phyloP scores from a whole-genome alignment of 2,888 invertebrate genomes.

The Drosophila kanekoi region DNA sequence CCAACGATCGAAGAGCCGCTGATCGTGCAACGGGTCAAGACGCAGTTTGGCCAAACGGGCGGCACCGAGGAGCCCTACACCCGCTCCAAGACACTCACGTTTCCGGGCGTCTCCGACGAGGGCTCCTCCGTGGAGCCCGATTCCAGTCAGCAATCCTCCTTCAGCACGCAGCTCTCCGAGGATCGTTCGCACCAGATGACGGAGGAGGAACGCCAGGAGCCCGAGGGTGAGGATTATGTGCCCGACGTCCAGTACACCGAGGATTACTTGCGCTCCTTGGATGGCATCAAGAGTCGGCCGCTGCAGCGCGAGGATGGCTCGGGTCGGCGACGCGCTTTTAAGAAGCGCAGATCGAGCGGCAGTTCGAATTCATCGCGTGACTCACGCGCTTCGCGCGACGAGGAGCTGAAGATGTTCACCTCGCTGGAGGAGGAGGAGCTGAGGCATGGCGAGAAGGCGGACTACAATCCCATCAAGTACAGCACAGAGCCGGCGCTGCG shows the following conservation, averaged over 20 bases:
- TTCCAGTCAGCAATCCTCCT: constrained; percentile 80
- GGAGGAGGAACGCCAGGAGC: constrained; percentile 87
- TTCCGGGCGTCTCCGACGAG: constrained; percentile 82
- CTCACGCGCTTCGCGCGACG: constrained; percentile 88
- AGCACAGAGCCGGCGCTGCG: constrained; percentile 81
- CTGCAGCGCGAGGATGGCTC: constrained; percentile 88
- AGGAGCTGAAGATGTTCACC: constrained; percentile 88
- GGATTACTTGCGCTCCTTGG: constrained; percentile 87
- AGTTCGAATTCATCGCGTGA: constrained; percentile 87
- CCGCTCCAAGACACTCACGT: constrained; percentile 75
- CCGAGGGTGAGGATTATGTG: constrained; percentile 82
- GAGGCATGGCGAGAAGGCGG: constrained; percentile 80
- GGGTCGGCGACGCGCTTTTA: constrained; percentile 87
- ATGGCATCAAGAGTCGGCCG: constrained; percentile 88
- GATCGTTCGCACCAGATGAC: constrained; percentile 85
- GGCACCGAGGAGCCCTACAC: constrained; percentile 66
- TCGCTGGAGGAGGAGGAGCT: constrained; percentile 88
- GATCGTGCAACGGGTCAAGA: constrained; percentile 79
- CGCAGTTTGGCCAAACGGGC: constrained; percentile 81
- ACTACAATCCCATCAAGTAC: constrained; percentile 83
- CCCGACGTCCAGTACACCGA: constrained; percentile 83
- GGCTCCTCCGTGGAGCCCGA: constrained; percentile 81
- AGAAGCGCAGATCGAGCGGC: constrained; percentile 87
- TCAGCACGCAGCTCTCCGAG: constrained; percentile 81
- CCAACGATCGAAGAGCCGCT: constrained; percentile 47